Conservation (phyloP, 2,113 vertebrate species). For the Phasianus colchicus region DNA sequence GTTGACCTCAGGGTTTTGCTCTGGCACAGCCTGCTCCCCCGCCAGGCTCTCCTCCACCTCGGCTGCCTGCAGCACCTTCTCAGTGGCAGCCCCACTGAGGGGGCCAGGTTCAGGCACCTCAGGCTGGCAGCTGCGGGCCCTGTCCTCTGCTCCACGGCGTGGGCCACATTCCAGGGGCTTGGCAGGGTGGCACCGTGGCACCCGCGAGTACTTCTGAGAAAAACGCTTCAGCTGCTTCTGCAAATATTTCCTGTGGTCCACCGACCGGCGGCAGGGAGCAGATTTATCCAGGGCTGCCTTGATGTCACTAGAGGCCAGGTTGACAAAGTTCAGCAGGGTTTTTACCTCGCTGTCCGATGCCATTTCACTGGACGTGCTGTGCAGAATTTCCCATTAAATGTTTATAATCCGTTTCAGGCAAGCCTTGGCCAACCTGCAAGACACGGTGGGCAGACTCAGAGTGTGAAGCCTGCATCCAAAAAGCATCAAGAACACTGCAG, state of each 20-base stretch:
- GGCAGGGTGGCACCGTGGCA: constrained; percentile 85
- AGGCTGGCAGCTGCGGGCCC: not conserved
- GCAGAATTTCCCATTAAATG: constrained; percentile 74
- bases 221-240: constrained; percentile 98
- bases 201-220: constrained; percentile 92
- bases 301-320: constrained; percentile 97
- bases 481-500: not conserved
- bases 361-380: constrained; percentile 75
- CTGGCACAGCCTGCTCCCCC: constrained; percentile 32
- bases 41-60: constrained; percentile 56
- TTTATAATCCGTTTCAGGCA: constrained; percentile 2
- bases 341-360: constrained; percentile 97
- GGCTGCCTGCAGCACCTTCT: constrained; percentile 48
- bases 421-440: not conserved
- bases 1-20: constrained; percentile 56
- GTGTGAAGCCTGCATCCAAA: not conserved
- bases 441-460: not conserved
- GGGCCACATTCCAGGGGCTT: constrained; percentile 73
- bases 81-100: not conserved
- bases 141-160: constrained; percentile 73
- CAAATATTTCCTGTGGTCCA: constrained; percentile 97
- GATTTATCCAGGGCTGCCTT: constrained; percentile 98
- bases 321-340: constrained; percentile 96
- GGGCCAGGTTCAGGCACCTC: constrained; percentile 33
- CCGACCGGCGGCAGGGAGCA: constrained; percentile 93